Conservation (phyloP, 2,797 vertebrate species). For the Myiotriccus ornatus region DNA sequence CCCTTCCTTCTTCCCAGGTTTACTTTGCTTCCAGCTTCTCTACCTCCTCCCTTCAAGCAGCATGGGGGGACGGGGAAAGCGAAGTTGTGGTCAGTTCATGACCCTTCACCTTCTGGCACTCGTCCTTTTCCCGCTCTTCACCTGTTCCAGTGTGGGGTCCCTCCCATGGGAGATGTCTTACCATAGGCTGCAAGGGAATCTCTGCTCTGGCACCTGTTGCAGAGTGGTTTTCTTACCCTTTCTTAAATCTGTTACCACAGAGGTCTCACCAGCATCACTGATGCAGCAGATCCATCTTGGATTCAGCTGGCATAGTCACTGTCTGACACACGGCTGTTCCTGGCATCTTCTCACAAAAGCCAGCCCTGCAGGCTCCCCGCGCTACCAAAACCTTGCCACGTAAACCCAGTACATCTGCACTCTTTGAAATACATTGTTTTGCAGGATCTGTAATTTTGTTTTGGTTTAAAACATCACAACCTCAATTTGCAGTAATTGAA, state of each 20-base stretch:
- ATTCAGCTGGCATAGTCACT: background rate
- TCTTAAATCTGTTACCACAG: background rate
- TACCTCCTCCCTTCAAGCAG: background rate
- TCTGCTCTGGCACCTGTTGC: background rate
- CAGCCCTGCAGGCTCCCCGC: background rate
- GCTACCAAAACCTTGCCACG: accelerated
- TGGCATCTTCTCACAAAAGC: background rate
- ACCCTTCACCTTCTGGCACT: background rate
- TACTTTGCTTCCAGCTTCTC: background rate
- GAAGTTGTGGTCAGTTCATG: background rate
- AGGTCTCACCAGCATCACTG: background rate
- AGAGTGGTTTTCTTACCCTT: background rate
- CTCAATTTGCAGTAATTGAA: background rate
- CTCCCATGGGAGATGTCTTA: accelerated
- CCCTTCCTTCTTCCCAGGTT: background rate
- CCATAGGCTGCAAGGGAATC: background rate
- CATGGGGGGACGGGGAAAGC: accelerated
- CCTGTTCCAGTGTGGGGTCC: background rate
- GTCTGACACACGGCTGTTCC: background rate
- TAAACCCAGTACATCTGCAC: background rate
- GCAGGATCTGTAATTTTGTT: background rate
- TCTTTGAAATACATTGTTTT: background rate
- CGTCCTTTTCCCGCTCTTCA: background rate
- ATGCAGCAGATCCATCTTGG: accelerated
- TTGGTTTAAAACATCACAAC: background rate